phyloP scores from a whole-genome alignment of 1,140 invertebrate species.

The Drosophila sturtevanti region DNA sequence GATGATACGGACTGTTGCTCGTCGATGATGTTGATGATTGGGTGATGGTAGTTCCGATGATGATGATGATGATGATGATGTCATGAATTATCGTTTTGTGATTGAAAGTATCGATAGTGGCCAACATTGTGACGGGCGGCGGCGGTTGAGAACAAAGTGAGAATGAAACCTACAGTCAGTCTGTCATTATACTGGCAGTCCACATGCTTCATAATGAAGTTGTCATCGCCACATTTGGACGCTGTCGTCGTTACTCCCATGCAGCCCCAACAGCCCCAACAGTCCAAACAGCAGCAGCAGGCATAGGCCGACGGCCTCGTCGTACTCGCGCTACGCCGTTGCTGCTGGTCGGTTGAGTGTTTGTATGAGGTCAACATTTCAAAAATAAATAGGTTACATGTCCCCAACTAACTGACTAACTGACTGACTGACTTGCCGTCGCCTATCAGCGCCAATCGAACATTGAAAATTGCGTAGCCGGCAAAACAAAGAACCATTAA shows the following conservation, averaged over 20 bases:
- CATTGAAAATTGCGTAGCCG: background rate
- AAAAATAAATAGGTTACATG: slow-evolving; percentile 79
- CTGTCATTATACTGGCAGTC: slow-evolving; percentile 26
- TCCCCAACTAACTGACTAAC: slow-evolving; percentile 15
- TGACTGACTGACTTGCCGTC: slow-evolving; percentile 2
- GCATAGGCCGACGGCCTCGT: slow-evolving; percentile 41
- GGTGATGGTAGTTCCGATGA: slow-evolving; percentile 10
- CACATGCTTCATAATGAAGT: slow-evolving; percentile 69
- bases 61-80: slow-evolving; percentile 55
- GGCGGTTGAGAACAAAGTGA: slow-evolving; percentile 65
- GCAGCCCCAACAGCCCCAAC: slow-evolving; percentile 3
- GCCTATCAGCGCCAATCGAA: slow-evolving; percentile 16
- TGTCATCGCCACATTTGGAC: slow-evolving; percentile 74
- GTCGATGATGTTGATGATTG: slow-evolving; percentile 50
- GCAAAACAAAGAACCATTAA: slow-evolving; percentile 18
- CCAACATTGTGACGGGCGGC: slow-evolving; percentile 32
- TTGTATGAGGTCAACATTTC: slow-evolving; percentile 77
- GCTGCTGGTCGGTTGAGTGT: slow-evolving; percentile 11
- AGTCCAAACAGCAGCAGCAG: slow-evolving; percentile 7
- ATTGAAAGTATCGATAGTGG: slow-evolving; percentile 77
- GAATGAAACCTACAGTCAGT: slow-evolving; percentile 44
- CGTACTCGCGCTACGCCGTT: slow-evolving; percentile 25
- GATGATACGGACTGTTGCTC: slow-evolving; percentile 44
- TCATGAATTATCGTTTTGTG: slow-evolving; percentile 81
- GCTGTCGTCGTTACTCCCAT: slow-evolving; percentile 61